Evolutionary conservation across 2,797 vertebrate genomes (phyloP), one percentile per base, ranked within the genome.

Genomic region (Lacerta bilineata): DNA sequence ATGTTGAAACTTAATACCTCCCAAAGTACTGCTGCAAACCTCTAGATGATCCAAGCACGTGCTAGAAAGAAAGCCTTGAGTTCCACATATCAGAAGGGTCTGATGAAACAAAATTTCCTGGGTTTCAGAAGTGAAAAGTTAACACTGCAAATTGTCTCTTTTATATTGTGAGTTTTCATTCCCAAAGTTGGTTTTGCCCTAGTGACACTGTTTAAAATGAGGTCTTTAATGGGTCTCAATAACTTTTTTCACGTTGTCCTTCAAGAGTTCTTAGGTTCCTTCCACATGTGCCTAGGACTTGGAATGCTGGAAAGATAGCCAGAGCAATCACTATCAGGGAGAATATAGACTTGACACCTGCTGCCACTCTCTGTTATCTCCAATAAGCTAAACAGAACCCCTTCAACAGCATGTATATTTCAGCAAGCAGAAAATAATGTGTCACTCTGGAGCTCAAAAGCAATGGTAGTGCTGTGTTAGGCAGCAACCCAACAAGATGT

Each of bases 1-100:
- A 76, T 74, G 50, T 41, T 43, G 23, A 91, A 77, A 5, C 41
- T 29, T 86, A 64, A 13, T 75, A 90, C 83, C n/a, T 84, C 85
- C 50, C 39, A 20, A 68, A 1, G 0, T 29, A 78, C 59, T 78
- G 61, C 59, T 71, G 76, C n/a, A 59, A 33, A 36, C 50, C 55
- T 79, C 25, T 80, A 13, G 29, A 36, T 80, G 55, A n/a, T 25
- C 61, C 64, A 82, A n/a, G 27, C 80, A 10, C 9, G 13, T 20
- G 66, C 36, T 68, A 18, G 61, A 55, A 29, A 43, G 15, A 33
- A 33, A 8, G 6, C 17, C 25, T 82, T 15, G 15, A 18, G 25
- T 29, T 29, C 15, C 61, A 68, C 27, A 82, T 8, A 17, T 82
- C 61, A 41, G 59, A 81, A 66, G 11, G 43, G 10, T 36, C 18